phyloP scores from a whole-genome alignment of 1,140 invertebrate genomes.

The Eumaeus atala region DNA sequence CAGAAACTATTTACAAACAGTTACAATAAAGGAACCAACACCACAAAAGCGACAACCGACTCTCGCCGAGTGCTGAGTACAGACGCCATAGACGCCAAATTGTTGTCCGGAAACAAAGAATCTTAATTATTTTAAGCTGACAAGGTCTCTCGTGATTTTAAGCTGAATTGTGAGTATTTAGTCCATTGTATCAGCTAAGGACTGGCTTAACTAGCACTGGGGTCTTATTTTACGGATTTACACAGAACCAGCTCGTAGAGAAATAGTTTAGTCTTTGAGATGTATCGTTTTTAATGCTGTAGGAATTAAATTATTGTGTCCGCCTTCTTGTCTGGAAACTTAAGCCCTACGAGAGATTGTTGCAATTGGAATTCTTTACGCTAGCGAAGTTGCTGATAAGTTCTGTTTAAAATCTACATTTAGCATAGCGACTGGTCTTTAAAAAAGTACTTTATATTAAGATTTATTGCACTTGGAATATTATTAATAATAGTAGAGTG shows the following conservation, averaged over 20 bases:
- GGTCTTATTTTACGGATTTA: constrained; percentile 63
- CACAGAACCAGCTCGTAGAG: constrained; percentile 48
- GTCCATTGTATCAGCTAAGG: constrained; percentile 58
- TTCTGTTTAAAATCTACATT: constrained; percentile 25
- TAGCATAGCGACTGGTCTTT: neutral
- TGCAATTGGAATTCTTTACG: constrained; percentile 33
- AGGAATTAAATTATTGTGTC: constrained; percentile 50
- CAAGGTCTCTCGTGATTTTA: constrained; percentile 54
- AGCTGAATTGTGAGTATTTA: constrained; percentile 51
- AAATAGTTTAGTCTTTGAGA: constrained; percentile 47
- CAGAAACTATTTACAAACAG: neutral
- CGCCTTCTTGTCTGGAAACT: constrained; percentile 37
- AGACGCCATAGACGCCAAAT: constrained; percentile 32
- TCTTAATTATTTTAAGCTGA: constrained; percentile 67
- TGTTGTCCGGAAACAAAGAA: constrained; percentile 52
- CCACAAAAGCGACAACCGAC: constrained; percentile 24
- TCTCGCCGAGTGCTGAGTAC: constrained; percentile 26
- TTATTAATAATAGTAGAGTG: no score
- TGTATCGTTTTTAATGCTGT: constrained; percentile 47
- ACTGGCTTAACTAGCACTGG: constrained; percentile 39
- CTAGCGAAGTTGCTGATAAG: constrained; percentile 29
- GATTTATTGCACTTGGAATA: no score
- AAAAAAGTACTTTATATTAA: no score
- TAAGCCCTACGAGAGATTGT: constrained; percentile 28
- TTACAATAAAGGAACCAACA: constrained; percentile 19